These are phyloP conservation scores for Notospermus geniculatus DNA, from an alignment of 1,140 invertebrate species.

Conservation along the genomic window DNA sequence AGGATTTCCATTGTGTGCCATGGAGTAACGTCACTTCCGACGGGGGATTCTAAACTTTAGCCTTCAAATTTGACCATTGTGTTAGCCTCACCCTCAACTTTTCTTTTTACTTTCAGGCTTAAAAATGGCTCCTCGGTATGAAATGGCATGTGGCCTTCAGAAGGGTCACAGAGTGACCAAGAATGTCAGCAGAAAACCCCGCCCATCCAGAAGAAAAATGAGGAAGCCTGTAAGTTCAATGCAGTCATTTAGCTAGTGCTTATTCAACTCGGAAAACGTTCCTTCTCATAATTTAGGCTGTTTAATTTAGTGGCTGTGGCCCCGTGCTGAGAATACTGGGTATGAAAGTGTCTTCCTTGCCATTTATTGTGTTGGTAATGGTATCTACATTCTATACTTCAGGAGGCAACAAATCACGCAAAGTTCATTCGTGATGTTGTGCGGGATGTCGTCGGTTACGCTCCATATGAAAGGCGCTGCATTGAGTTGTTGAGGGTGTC, in stretches of 20 bases:
- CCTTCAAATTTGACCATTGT: too few relatives aligned
- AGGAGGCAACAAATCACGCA: conserved; percentile 89
- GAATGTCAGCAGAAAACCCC: conserved; percentile 69
- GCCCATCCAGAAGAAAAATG: conserved; percentile 83
- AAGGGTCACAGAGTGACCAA: conserved; percentile 96
- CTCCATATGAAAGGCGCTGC: conserved; percentile 96
- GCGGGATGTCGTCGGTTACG: conserved; percentile 94
- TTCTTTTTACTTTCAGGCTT: conserved; percentile 15
- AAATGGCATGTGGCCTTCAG: conserved; percentile 88
- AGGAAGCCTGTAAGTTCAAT: conserved; percentile 72
- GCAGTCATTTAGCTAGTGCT: too few relatives aligned
- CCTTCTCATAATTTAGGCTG: too few relatives aligned
- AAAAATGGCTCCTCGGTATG: conserved; percentile 63
- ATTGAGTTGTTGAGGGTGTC: conserved; percentile 95
- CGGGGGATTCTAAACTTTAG: too few relatives aligned
- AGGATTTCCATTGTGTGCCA: too few relatives aligned
- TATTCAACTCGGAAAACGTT: too few relatives aligned
- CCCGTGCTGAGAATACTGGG: too few relatives aligned
- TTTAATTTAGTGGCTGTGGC: too few relatives aligned
- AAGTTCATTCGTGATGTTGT: conserved; percentile 96
- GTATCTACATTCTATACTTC: conserved; percentile 57
- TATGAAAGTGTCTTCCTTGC: too few relatives aligned
- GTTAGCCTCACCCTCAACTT: too few relatives aligned
- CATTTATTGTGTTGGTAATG: too few relatives aligned
- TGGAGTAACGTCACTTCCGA: too few relatives aligned